A percentile compares a stretch with the other conserved stretches of the same genome.
Conservation (phyloP, 2,888 invertebrate species). For the Zygogramma bicolorata region DNA sequence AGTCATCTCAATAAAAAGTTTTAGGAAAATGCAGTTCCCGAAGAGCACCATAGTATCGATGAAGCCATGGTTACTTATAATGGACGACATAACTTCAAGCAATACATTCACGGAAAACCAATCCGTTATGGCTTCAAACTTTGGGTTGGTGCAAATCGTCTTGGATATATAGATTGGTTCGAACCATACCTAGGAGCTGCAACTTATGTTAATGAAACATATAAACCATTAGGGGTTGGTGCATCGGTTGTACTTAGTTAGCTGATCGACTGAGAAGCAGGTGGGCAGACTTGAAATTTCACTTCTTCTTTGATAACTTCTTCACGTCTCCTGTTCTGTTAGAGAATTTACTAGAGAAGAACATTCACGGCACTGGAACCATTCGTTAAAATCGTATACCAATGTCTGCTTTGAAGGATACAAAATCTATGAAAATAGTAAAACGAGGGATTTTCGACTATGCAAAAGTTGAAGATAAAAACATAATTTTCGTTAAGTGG, state of each 20-base stretch:
- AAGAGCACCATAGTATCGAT: slow-evolving; percentile 56
- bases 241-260: slow-evolving; percentile 16
- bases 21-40: slow-evolving; percentile 49
- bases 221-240: slow-evolving; percentile 11
- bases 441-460: slow-evolving; percentile 10
- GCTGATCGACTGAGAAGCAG: slow-evolving; percentile 5
- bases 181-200: slow-evolving; percentile 21
- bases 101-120: slow-evolving; percentile 26
- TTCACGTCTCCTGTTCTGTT: slow-evolving; percentile 30
- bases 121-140: slow-evolving; percentile 22
- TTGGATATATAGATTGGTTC: slow-evolving; percentile 26
- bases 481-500: slow-evolving; percentile 33
- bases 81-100: slow-evolving; percentile 42
- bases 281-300: slow-evolving; percentile 10
- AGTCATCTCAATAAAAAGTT: slow-evolving; percentile 48
- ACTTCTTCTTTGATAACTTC: slow-evolving; percentile 31
- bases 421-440: not conserved
- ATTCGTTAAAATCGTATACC: slow-evolving; percentile 16
- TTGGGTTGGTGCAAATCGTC: slow-evolving; percentile 19
- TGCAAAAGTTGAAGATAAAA: slow-evolving; percentile 15
- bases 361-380: slow-evolving; percentile 34
- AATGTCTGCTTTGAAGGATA: not conserved
- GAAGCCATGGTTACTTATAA: slow-evolving; percentile 61
- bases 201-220: slow-evolving; percentile 3
- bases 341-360: slow-evolving; percentile 19